phyloP scores from a whole-genome alignment of 2,888 invertebrate species.

The Apotomis turbidana region DNA sequence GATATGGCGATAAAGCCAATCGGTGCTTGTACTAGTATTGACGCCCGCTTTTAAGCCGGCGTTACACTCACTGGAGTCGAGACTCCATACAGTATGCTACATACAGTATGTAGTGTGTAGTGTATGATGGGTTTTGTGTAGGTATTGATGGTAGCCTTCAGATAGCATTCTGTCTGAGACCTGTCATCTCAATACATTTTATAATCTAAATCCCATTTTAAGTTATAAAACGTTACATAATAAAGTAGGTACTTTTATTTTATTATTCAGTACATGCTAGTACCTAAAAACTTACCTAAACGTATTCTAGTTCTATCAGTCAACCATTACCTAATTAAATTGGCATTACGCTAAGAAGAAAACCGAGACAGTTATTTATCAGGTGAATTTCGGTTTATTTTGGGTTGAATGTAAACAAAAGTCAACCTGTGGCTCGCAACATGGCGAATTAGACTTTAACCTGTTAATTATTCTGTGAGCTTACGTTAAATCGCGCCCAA shows the following conservation, averaged over 20 bases:
- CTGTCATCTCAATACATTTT: no score
- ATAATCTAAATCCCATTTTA: no score
- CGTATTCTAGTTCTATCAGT: no score
- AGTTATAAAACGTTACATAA: no score
- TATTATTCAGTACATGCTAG: no score
- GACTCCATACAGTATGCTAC: neutral
- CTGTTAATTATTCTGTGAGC: neutral
- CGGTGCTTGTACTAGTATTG: slow-evolving; percentile 8
- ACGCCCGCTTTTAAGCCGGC: neutral
- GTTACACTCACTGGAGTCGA: neutral
- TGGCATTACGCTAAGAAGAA: neutral
- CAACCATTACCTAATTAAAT: neutral
- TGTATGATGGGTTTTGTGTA: no score
- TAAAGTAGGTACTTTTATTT: no score
- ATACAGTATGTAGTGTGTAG: no score
- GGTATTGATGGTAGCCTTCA: no score
- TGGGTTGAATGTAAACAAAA: neutral
- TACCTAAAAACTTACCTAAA: no score
- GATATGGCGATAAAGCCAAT: slow-evolving; percentile 34
- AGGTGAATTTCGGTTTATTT: neutral
- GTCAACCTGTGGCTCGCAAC: neutral
- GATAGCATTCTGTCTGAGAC: no score
- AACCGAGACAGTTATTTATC: neutral
- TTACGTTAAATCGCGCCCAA: neutral
- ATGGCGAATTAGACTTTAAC: neutral